These are phyloP conservation scores for Mystacornis crossleyi DNA, from an alignment of 2,113 vertebrate genomes.

Conservation along the genomic window DNA sequence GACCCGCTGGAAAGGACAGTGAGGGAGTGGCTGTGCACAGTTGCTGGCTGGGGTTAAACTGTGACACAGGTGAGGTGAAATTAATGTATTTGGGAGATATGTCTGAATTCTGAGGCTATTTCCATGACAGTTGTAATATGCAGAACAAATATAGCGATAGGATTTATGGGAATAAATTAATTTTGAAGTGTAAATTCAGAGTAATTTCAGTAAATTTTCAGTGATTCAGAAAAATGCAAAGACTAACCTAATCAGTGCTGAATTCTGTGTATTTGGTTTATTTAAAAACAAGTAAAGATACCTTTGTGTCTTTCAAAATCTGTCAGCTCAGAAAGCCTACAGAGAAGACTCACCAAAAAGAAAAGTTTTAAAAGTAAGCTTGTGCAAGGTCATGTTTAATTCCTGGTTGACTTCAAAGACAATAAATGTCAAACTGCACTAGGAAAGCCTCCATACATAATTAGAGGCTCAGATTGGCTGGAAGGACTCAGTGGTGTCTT, in stretches of 20 bases:
- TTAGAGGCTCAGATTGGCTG: conserved; percentile 6
- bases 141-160: not conserved
- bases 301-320: not conserved
- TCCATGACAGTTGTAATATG: not conserved
- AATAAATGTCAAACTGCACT: not conserved
- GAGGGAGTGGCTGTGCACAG: not conserved
- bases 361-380: not conserved
- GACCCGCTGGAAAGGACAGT: not conserved
- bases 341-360: not conserved
- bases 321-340: not conserved
- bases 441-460: not conserved
- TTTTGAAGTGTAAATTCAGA: not conserved
- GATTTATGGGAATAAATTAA: not conserved
- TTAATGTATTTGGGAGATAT: not conserved
- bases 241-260: not conserved
- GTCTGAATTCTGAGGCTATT: not conserved
- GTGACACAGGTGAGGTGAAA: not conserved
- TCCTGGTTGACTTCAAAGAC: not conserved
- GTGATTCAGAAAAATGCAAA: not conserved
- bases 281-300: not conserved
- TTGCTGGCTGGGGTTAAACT: not conserved
- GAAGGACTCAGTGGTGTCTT: not conserved
- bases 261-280: not conserved
- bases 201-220: not conserved
- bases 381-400: not conserved